Evolutionary conservation across 2,113 vertebrate species (phyloP).

Genomic region (Synchiropus splendidus): DNA sequence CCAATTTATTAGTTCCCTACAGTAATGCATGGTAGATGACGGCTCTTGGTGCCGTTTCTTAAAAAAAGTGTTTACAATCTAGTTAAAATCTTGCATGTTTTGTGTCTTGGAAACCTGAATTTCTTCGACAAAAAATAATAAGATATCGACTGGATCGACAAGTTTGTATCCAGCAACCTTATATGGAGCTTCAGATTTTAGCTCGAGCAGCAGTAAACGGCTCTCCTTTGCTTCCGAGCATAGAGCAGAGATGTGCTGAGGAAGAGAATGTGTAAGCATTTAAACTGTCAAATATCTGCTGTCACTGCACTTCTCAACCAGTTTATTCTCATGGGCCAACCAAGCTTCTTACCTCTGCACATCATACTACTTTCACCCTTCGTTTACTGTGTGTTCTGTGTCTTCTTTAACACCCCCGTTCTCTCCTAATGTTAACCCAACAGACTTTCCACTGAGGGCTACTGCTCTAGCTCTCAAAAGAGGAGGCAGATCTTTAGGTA

Average conservation of each 20-base stretch:
- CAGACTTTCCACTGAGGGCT: constrained; percentile 90
- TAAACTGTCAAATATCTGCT: constrained; percentile 19
- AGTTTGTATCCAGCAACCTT: too few species aligned
- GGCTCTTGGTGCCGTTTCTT: too few species aligned
- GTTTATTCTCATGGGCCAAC: constrained; percentile 5
- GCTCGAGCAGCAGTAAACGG: too few species aligned
- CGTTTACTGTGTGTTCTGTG: constrained; percentile 28
- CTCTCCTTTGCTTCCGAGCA: too few species aligned
- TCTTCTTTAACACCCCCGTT: constrained; percentile 61
- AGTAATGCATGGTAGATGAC: too few species aligned
- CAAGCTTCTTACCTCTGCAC: constrained; percentile 22
- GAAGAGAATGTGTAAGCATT: constrained; percentile 19
- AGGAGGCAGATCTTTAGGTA: constrained; percentile 94
- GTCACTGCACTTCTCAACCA: constrained; percentile 32
- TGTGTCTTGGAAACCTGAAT: too few species aligned
- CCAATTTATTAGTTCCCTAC: too few species aligned
- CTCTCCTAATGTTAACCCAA: constrained; percentile 77
- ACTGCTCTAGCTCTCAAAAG: constrained; percentile 88
- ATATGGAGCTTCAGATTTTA: too few species aligned
- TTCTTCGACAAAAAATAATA: too few species aligned
- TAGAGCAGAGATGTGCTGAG: constrained; percentile 35
- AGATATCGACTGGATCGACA: too few species aligned
- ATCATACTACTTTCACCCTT: constrained; percentile 14
- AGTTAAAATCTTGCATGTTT: too few species aligned
- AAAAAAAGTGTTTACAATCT: too few species aligned